Conservation (phyloP, 2,888 invertebrate genomes). For the Phyllotreta striolata region DNA sequence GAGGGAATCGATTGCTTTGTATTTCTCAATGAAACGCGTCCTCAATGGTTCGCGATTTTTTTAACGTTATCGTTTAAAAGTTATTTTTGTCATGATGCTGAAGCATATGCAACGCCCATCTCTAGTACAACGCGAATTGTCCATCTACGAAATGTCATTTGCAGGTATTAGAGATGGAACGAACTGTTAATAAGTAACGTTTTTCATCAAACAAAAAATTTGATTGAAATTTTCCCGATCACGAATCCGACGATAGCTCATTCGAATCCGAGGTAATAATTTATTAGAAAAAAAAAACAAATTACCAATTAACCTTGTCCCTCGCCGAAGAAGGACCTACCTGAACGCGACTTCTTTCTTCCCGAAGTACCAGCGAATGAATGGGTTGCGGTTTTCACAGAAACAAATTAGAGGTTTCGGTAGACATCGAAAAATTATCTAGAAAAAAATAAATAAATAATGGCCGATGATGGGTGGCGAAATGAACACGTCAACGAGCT, state of each 20-base stretch:
- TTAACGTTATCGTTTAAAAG: too few species aligned
- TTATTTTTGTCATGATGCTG: too few species aligned
- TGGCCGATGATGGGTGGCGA: too few species aligned
- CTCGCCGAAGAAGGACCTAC: conserved; percentile 9
- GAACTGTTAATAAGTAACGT: too few species aligned
- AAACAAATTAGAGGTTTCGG: conserved; percentile 17
- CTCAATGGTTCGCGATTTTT: neutral
- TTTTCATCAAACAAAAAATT: too few species aligned
- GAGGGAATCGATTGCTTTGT: conserved; percentile 23
- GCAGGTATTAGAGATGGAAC: too few species aligned
- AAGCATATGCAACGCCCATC: too few species aligned
- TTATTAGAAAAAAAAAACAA: conserved; percentile 8
- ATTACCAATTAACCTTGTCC: neutral
- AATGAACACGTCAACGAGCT: too few species aligned
- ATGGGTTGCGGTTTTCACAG: conserved; percentile 12
- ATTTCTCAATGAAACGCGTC: conserved; percentile 20
- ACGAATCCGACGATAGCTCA: neutral
- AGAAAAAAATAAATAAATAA: too few species aligned
- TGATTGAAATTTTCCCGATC: neutral
- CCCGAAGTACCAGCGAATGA: neutral
- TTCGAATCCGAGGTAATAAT: conserved; percentile 3
- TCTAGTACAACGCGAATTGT: too few species aligned
- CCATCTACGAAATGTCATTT: too few species aligned
- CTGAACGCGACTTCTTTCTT: conserved; percentile 1
- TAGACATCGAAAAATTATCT: neutral